These are phyloP conservation scores for Leistus spinibarbis DNA, from an alignment of 2,888 invertebrate species.

Conservation along the genomic window DNA sequence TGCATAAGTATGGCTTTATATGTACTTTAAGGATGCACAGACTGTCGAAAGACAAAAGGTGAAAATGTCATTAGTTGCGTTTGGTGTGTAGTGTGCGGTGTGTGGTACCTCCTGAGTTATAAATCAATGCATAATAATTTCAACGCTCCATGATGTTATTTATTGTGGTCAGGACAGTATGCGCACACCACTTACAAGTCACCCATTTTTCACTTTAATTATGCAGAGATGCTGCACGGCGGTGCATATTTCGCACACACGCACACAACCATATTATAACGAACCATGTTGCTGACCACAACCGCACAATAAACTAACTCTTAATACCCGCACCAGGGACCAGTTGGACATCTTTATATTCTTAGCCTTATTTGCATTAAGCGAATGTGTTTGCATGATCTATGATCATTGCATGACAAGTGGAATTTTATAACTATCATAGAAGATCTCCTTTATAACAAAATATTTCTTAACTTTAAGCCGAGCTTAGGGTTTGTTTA, in stretches of 20 bases:
- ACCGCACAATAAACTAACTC: background rate
- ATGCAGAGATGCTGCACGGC: background rate
- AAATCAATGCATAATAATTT: slow-evolving; percentile 13
- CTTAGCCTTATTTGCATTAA: background rate
- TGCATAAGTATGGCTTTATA: too few relatives aligned
- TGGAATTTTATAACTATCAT: background rate
- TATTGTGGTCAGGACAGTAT: background rate
- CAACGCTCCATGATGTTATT: slow-evolving; percentile 5
- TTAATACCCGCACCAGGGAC: background rate
- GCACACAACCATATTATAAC: background rate
- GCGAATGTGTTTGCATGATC: background rate
- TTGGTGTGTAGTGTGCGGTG: background rate
- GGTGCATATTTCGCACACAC: background rate
- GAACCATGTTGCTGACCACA: background rate
- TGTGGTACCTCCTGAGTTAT: background rate
- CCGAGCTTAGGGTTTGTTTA: too few relatives aligned
- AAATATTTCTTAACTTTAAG: too few relatives aligned
- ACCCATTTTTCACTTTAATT: slow-evolving; percentile 2
- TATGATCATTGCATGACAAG: background rate
- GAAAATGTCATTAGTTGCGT: background rate
- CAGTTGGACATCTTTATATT: slow-evolving; percentile 6
- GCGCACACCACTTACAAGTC: background rate
- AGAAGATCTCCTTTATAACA: too few relatives aligned
- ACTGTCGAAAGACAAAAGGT: too few relatives aligned
- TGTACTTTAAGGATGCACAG: too few relatives aligned